A percentile compares a stretch with the other conserved stretches of the same genome.
Conservation (phyloP, 2,888 invertebrate species). For the Dicranocentrus wangi region DNA sequence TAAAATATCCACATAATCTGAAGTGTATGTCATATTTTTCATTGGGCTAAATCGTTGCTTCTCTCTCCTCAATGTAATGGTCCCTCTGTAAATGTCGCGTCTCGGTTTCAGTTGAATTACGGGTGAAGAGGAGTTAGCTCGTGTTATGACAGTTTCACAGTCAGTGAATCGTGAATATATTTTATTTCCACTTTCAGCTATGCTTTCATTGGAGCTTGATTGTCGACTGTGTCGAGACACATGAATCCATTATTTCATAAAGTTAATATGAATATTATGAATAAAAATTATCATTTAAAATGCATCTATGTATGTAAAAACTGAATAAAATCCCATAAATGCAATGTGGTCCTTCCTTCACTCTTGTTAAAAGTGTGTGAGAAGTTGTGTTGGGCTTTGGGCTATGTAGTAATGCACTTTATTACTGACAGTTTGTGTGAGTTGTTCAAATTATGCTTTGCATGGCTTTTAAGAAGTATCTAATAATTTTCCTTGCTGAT, state of each 20-base stretch:
- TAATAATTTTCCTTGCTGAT: too few species aligned
- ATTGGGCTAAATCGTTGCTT: constrained; percentile 11
- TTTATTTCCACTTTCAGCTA: background rate
- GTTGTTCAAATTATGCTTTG: too few species aligned
- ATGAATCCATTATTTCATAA: background rate
- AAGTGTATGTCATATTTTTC: constrained; percentile 2
- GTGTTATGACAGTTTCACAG: constrained; percentile 38
- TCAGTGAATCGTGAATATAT: constrained; percentile 26
- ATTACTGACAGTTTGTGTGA: too few species aligned
- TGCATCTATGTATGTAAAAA: background rate
- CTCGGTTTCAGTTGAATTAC: background rate
- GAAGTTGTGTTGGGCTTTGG: too few species aligned
- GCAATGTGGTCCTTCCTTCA: too few species aligned
- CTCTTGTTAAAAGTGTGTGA: too few species aligned
- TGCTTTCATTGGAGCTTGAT: background rate
- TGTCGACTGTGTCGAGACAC: background rate
- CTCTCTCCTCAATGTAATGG: background rate
- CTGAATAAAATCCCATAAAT: too few species aligned
- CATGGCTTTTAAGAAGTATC: too few species aligned
- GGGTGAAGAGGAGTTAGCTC: constrained; percentile 18
- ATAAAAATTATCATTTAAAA: background rate
- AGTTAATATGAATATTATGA: constrained; percentile 8
- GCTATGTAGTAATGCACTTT: too few species aligned
- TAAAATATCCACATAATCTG: constrained; percentile 6
- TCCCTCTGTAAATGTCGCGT: background rate